Evolutionary conservation across 1,140 invertebrate genomes (phyloP).

Genomic region (Solenopsis fugax): DNA sequence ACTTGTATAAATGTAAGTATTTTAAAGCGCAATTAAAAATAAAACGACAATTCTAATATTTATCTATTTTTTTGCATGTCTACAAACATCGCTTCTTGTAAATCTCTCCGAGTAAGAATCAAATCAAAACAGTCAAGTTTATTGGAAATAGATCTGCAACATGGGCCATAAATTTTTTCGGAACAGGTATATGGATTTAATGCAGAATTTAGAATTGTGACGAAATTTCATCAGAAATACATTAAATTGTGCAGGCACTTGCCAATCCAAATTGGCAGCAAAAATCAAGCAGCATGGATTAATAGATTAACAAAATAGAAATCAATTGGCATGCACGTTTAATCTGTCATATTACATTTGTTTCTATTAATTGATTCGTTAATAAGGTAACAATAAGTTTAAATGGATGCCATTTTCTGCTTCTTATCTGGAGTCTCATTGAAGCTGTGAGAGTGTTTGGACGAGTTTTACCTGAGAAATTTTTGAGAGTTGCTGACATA

Average conservation of each 20-base stretch:
- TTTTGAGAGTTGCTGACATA: too few species aligned
- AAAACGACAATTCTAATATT: not conserved
- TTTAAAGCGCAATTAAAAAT: not conserved
- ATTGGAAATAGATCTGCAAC: not conserved
- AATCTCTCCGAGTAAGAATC: not conserved
- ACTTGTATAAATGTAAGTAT: not conserved
- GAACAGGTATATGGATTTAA: not conserved
- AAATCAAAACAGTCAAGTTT: not conserved
- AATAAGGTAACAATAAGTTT: too few species aligned
- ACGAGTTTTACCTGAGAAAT: too few species aligned
- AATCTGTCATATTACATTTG: not conserved
- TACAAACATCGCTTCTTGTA: not conserved
- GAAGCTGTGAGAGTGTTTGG: too few species aligned
- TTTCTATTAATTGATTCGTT: too few species aligned
- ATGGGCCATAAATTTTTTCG: not conserved
- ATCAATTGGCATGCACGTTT: not conserved
- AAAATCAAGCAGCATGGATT: not conserved
- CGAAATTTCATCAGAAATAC: not conserved
- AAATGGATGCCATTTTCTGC: too few species aligned
- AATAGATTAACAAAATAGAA: not conserved
- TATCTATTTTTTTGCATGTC: not conserved
- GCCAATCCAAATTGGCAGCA: not conserved
- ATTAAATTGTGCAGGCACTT: not conserved
- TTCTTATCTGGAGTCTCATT: too few species aligned
- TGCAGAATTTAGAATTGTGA: not conserved